Evolutionary conservation across 2,888 invertebrate species (phyloP).

Genomic region (Sympetrum striolatum): DNA sequence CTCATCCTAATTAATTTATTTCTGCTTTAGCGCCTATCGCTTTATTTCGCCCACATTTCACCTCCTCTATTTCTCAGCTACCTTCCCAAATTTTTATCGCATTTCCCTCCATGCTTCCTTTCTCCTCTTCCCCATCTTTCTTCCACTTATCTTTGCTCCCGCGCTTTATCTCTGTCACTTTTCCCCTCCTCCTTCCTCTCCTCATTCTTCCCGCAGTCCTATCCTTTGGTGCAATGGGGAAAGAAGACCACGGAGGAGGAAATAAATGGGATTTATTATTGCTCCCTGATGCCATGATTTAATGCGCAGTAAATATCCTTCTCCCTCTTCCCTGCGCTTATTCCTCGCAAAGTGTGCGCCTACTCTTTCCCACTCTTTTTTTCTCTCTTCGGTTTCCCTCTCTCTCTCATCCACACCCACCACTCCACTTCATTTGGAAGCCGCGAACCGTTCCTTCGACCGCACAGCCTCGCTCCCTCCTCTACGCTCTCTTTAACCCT

Average conservation of each 20-base stretch:
- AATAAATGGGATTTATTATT: constrained; percentile 39
- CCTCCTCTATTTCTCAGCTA: background rate
- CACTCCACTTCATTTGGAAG: constrained; percentile 23
- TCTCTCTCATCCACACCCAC: background rate
- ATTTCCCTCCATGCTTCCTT: background rate
- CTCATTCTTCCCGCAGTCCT: background rate
- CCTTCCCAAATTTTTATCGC: background rate
- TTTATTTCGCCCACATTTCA: too few relatives aligned
- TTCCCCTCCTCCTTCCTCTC: background rate
- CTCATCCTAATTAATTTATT: too few relatives aligned
- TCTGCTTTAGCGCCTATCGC: too few relatives aligned
- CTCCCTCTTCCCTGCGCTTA: background rate
- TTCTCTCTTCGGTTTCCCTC: too few relatives aligned
- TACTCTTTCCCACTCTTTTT: background rate
- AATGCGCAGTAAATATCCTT: constrained; percentile 38
- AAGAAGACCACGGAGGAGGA: background rate
- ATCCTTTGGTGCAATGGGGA: background rate
- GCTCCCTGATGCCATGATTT: constrained; percentile 39
- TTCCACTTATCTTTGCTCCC: background rate
- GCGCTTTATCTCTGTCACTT: background rate
- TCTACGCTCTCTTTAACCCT: background rate
- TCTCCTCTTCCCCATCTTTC: background rate
- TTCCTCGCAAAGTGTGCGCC: background rate
- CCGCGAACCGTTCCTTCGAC: background rate
- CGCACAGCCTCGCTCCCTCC: background rate